Conservation (phyloP, 2,113 vertebrate species). For the Oenanthe oenanthe region DNA sequence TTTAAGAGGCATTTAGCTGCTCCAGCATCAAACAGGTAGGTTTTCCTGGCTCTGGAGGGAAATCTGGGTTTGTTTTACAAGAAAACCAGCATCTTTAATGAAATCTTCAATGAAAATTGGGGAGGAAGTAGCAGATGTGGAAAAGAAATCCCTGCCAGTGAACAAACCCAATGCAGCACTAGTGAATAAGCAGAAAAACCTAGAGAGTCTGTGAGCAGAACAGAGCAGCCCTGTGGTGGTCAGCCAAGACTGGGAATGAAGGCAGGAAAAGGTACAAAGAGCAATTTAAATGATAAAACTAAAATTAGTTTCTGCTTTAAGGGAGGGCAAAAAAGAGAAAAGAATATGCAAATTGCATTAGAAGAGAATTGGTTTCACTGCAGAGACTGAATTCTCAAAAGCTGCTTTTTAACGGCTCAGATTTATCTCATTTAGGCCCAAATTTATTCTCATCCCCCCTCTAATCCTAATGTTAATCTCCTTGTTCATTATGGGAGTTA, state of each 20-base stretch:
- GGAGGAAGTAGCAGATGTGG: background rate
- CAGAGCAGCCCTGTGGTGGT: background rate
- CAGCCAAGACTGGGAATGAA: background rate
- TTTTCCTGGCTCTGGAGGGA: background rate
- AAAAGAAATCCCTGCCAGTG: background rate
- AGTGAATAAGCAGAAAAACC: background rate
- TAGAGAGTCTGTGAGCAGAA: background rate
- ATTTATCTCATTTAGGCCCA: slow-evolving; percentile 1
- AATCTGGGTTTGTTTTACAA: background rate
- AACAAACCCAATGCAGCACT: background rate
- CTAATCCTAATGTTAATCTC: slow-evolving; percentile 47
- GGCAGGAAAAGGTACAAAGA: background rate
- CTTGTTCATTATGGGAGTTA: slow-evolving; percentile 42
- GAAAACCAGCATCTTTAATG: background rate
- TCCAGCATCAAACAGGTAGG: too few relatives aligned
- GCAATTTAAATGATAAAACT: background rate
- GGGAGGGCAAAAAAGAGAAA: background rate
- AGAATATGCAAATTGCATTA: background rate
- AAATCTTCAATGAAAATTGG: background rate
- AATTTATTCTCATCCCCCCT: slow-evolving; percentile 12
- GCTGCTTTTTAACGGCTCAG: background rate
- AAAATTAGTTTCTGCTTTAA: background rate
- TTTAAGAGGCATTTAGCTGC: background rate
- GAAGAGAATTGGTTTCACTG: background rate
- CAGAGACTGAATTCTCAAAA: background rate